Evolutionary conservation across 2,797 vertebrate species (phyloP).

Genomic region (Danio aesculapii): DNA sequence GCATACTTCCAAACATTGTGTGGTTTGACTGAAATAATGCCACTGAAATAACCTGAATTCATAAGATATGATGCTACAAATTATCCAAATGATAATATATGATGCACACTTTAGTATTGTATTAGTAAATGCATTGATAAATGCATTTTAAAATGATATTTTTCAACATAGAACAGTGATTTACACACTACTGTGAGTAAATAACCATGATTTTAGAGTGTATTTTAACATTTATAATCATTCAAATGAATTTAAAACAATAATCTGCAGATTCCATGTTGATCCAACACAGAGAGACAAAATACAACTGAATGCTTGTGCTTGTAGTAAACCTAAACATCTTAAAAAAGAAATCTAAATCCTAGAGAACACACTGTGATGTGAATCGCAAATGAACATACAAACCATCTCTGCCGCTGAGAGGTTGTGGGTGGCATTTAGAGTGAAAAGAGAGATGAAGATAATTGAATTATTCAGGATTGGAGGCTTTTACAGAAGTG

Average conservation of each 20-base stretch:
- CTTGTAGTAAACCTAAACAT: neutral
- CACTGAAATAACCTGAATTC: no score
- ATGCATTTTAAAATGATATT: no score
- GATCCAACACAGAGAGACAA: neutral
- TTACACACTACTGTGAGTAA: no score
- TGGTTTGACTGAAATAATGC: no score
- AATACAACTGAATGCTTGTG: neutral
- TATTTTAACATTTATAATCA: no score
- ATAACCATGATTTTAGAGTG: no score
- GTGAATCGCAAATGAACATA: slow-evolving; percentile 63
- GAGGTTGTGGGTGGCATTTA: slow-evolving; percentile 66
- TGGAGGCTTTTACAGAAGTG: slow-evolving; percentile 4
- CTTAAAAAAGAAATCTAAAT: slow-evolving; percentile 8
- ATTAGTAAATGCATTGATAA: no score
- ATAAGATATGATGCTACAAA: no score
- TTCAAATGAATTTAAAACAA: neutral
- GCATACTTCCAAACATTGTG: no score
- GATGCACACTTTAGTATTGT: no score
- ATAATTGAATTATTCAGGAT: slow-evolving; percentile 43
- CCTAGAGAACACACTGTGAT: neutral
- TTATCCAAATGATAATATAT: no score
- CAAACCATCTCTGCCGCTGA: slow-evolving; percentile 91
- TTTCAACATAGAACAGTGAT: no score
- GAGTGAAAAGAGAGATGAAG: slow-evolving; percentile 28
- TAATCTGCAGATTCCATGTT: neutral